A percentile compares a stretch with the other conserved stretches of the same genome.
phyloP scores from a whole-genome alignment of 2,888 invertebrate species.

The Tridacna crocea region DNA sequence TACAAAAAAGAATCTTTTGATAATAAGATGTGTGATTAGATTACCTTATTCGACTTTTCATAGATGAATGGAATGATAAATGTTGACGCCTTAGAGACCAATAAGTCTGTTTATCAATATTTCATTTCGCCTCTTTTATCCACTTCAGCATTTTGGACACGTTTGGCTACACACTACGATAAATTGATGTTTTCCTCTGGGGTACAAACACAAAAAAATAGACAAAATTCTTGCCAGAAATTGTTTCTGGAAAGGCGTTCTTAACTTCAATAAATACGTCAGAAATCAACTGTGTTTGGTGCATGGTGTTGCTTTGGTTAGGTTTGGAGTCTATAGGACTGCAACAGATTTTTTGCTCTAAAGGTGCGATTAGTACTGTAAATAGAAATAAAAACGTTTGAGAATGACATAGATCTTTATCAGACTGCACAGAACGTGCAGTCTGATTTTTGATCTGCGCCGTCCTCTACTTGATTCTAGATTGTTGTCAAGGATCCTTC shows the following conservation, averaged over 20 bases:
- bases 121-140: constrained; percentile 21
- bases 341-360: no score
- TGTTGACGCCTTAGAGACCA: constrained; percentile 28
- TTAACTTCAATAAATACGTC: constrained; percentile 4
- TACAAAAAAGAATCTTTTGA: neutral
- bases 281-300: neutral
- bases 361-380: no score
- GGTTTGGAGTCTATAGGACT: no score
- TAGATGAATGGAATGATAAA: constrained; percentile 24
- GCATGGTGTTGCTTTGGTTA: neutral
- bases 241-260: neutral
- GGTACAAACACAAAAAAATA: constrained; percentile 1
- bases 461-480: no score
- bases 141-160: constrained; percentile 46
- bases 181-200: constrained; percentile 19
- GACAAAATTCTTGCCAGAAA: neutral
- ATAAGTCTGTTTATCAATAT: constrained; percentile 24
- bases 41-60: constrained; percentile 24
- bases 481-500: no score
- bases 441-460: no score
- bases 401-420: no score
- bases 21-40: constrained; percentile 24
- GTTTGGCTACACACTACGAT: constrained; percentile 33
- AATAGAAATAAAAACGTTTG: no score
- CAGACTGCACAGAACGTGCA: no score